Conservation (phyloP, 37 sponge, comb jelly and placozoan species). For the Aplysina aerophoba region DNA sequence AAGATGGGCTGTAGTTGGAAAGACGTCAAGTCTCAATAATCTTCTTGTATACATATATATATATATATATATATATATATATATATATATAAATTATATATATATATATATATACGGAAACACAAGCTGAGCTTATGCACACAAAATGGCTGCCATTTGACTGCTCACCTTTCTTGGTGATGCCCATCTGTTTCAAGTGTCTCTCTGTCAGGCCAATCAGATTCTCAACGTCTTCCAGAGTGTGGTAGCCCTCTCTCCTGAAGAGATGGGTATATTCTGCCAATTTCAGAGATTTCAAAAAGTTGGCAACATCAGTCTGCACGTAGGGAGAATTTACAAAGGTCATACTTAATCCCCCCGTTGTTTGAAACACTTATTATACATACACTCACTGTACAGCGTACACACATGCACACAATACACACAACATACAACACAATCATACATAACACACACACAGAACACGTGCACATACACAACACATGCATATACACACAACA, state of each 20-base stretch:
- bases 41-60: neutral
- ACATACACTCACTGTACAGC: too few species aligned
- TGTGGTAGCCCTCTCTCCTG: conserved; percentile 56
- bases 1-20: neutral
- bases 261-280: conserved; percentile 33
- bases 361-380: too few species aligned
- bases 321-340: too few species aligned
- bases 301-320: conserved; percentile 48
- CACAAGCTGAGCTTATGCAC: conserved; percentile 3
- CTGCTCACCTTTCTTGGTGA: conserved; percentile 61
- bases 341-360: too few species aligned
- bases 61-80: conserved; percentile 18
- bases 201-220: conserved; percentile 54
- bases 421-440: too few species aligned
- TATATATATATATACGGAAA: conserved; percentile 8
- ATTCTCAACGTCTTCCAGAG: conserved; percentile 62
- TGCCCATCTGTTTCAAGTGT: conserved; percentile 71
- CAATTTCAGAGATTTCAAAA: conserved; percentile 51
- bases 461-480: neutral
- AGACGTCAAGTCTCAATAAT: neutral
- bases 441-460: conserved; percentile 6
- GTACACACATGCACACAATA: neutral
- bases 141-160: neutral
- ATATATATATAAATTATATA: conserved; percentile 17
- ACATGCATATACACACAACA: conserved; percentile 30